A percentile compares a stretch with the other conserved stretches of the same genome.
Evolutionary conservation across 2,113 vertebrate species (phyloP).

Genomic region (human (Homo sapiens)): GRCh38 chr16:68743501-68744000

Average conservation of each 20-base stretch:
- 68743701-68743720: background rate
- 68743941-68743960: background rate
- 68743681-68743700: background rate
- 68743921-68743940: background rate
- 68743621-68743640: too few relatives aligned
- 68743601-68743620: too few relatives aligned
- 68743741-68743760: background rate
- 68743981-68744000: background rate
- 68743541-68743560: too few relatives aligned
- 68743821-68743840: background rate
- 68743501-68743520: too few relatives aligned
- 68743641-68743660: too few relatives aligned
- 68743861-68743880: background rate
- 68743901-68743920: background rate
- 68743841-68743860: background rate
- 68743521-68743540: too few relatives aligned
- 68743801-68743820: background rate
- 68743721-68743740: background rate
- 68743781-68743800: background rate
- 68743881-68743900: background rate
- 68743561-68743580: too few relatives aligned
- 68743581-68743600: too few relatives aligned
- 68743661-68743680: background rate
- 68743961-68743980: background rate
- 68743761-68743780: background rate